A percentile compares a stretch with the other conserved stretches of the same genome.
Evolutionary conservation across 2,113 vertebrate genomes (phyloP).

Genomic region (Chinchilla lanigera): DNA sequence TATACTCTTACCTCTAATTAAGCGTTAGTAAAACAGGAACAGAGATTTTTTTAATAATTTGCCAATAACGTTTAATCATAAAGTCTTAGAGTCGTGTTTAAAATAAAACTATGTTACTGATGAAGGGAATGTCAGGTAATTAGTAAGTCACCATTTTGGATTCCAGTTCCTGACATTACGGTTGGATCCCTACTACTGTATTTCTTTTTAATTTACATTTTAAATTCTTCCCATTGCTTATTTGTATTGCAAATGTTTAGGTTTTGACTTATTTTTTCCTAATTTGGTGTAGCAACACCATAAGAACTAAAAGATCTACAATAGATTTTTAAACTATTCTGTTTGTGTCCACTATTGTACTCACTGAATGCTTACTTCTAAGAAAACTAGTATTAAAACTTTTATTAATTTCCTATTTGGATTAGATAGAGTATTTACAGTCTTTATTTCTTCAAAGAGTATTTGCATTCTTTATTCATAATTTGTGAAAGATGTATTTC

Average conservation of each 20-base stretch:
- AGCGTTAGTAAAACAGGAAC: not conserved
- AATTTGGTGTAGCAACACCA: not conserved
- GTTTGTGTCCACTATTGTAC: not conserved
- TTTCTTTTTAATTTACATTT: not conserved
- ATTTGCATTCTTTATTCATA: constrained; percentile 9
- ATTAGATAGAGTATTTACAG: not conserved
- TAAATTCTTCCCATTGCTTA: not conserved
- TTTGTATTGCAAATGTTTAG: not conserved
- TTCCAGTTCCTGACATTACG: not conserved
- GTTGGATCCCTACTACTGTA: not conserved
- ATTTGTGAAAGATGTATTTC: not conserved
- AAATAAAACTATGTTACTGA: not conserved
- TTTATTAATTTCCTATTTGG: not conserved
- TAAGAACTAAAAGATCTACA: not conserved
- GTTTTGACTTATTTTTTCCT: not conserved
- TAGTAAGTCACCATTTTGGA: not conserved
- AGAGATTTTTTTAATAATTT: not conserved
- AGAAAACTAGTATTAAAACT: not conserved
- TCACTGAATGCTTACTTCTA: not conserved
- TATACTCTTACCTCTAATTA: not conserved
- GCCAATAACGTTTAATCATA: not conserved
- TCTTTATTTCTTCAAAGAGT: not conserved
- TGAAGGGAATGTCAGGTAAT: not conserved
- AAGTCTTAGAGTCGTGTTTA: not conserved
- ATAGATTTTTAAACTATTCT: not conserved